These are phyloP conservation scores for Seriola aureovittata DNA, from an alignment of 2,113 vertebrate species.

Conservation along the genomic window DNA sequence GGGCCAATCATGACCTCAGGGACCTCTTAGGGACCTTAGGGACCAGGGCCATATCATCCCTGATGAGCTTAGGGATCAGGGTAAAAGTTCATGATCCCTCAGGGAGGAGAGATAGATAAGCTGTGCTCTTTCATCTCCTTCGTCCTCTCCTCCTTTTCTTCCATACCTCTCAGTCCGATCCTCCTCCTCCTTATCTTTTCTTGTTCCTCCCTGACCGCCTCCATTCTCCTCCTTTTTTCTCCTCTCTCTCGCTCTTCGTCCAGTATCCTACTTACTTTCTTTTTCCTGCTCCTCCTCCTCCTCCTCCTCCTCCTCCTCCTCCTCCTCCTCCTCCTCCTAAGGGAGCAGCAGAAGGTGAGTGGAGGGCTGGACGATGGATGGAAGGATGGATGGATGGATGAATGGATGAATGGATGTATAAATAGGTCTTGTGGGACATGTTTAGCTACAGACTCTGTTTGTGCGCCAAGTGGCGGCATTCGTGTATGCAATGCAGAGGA, in stretches of 20 bases:
- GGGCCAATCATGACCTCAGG: conserved; percentile 32
- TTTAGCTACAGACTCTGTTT: conserved; percentile 42
- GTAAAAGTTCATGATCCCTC: conserved; percentile 44
- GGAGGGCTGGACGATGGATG: not conserved
- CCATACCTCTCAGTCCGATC: not conserved
- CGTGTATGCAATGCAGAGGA: conserved; percentile 21
- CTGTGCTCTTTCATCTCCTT: not conserved
- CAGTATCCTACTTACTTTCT: not conserved
- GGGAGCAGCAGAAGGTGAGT: conserved; percentile 46
- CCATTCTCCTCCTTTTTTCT: not conserved
- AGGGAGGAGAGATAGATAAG: conserved; percentile 31
- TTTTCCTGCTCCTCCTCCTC: not conserved
- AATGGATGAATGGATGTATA: not conserved
- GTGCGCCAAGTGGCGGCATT: conserved; percentile 40
- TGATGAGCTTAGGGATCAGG: conserved; percentile 47
- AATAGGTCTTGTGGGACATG: conserved; percentile 38
- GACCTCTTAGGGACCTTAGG: conserved; percentile 21
- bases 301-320: conserved; percentile 2
- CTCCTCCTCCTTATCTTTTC: not conserved
- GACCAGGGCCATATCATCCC: conserved; percentile 16
- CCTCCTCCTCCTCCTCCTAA: not conserved
- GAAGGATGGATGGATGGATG: no score
- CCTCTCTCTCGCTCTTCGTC: not conserved
- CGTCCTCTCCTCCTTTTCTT: not conserved
- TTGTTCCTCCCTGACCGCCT: not conserved